Evolutionary conservation across 64 coral and sea anemone species (phyloP).

Genomic region (Montipora efflorescens): DNA sequence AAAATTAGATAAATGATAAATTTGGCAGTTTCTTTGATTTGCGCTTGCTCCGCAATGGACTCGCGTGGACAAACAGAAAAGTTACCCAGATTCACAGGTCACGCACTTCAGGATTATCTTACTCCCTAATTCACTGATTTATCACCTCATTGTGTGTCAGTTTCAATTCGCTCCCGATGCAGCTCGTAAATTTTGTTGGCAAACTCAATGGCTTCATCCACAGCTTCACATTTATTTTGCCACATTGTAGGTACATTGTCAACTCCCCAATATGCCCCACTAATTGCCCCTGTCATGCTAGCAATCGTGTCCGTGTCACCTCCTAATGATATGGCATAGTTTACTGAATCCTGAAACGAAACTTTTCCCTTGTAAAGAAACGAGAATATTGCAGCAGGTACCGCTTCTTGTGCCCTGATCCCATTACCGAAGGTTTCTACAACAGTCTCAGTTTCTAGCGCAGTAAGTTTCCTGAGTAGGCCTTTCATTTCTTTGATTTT

Average conservation of each 20-base stretch:
- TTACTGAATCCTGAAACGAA: slow-evolving; percentile 76
- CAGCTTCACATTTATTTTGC: slow-evolving; percentile 80
- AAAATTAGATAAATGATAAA: no score
- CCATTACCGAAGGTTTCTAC: slow-evolving; percentile 85
- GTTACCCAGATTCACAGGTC: no score
- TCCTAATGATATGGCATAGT: slow-evolving; percentile 96
- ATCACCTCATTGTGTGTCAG: background rate
- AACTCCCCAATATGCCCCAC: slow-evolving; percentile 92
- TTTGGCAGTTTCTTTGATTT: no score
- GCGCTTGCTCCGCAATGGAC: no score
- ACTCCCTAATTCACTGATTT: no score
- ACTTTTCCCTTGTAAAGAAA: slow-evolving; percentile 83
- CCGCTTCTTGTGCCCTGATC: slow-evolving; percentile 88
- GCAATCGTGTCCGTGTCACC: slow-evolving; percentile 99
- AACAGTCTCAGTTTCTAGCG: slow-evolving; percentile 62
- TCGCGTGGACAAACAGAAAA: no score
- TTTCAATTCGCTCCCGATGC: slow-evolving; percentile 10
- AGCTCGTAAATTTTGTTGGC: slow-evolving; percentile 85
- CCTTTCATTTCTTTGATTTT: slow-evolving; percentile 91
- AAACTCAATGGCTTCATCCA: slow-evolving; percentile 79
- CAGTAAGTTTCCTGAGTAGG: slow-evolving; percentile 47
- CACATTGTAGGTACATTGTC: slow-evolving; percentile 74
- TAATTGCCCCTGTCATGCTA: slow-evolving; percentile 95
- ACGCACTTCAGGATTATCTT: no score
- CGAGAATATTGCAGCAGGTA: slow-evolving; percentile 97